Conservation (phyloP, 92 coral and sea anemone genomes). For the Ricordea florida region DNA sequence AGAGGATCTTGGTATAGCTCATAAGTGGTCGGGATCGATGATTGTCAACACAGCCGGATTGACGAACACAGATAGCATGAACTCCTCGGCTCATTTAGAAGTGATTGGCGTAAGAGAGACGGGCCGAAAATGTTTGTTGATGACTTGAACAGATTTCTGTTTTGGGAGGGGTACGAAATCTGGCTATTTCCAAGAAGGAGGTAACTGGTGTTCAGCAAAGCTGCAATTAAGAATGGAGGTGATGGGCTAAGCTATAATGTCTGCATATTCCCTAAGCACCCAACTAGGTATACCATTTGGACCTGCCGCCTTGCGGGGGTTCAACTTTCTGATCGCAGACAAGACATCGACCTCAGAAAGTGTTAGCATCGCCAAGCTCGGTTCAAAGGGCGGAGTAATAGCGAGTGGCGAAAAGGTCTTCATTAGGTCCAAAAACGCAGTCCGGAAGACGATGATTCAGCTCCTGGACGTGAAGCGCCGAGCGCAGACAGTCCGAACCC, state of each 20-base stretch:
- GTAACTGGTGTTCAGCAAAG: not conserved
- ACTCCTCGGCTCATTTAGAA: slow-evolving; percentile 26
- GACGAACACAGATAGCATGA: not conserved
- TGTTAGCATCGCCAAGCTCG: not conserved
- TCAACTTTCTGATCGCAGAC: slow-evolving; percentile 1
- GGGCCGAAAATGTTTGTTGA: slow-evolving; percentile 8
- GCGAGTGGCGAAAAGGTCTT: slow-evolving; percentile 1
- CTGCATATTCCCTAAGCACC: slow-evolving; percentile 26
- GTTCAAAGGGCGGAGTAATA: not conserved
- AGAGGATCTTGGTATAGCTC: slow-evolving; percentile 23
- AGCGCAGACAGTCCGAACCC: not conserved
- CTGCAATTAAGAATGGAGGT: not conserved
- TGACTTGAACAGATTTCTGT: not conserved
- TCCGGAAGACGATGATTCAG: slow-evolving; percentile 13
- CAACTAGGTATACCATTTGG: slow-evolving; percentile 12
- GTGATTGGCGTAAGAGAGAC: slow-evolving; percentile 22
- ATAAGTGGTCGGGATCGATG: slow-evolving; percentile 8
- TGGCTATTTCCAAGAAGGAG: slow-evolving; percentile 21
- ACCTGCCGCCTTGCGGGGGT: slow-evolving; percentile 24
- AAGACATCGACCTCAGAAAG: not conserved
- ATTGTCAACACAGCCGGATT: slow-evolving; percentile 12
- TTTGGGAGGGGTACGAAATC: slow-evolving; percentile 21
- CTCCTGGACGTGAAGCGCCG: not conserved
- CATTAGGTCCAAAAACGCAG: slow-evolving; percentile 13
- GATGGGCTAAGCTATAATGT: not conserved